These are phyloP conservation scores for Drosophila silvestris DNA, from an alignment of 2,888 invertebrate species.

Conservation along the genomic window DNA sequence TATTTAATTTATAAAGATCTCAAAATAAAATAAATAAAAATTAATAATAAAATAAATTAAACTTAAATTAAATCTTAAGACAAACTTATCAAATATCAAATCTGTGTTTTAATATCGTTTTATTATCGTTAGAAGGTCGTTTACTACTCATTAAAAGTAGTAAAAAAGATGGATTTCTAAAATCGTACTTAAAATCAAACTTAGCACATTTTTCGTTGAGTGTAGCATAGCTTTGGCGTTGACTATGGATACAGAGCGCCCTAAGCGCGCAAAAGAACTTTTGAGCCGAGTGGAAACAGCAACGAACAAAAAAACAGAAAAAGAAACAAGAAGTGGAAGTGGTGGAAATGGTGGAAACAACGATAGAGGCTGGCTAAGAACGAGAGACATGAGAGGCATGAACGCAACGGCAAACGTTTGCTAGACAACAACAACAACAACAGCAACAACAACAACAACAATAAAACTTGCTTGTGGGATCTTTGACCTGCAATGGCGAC, in stretches of 20 bases:
- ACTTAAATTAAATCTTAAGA: neutral
- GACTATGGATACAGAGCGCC: slow-evolving; percentile 60
- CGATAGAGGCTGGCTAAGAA: slow-evolving; percentile 54
- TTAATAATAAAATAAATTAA: too few species aligned
- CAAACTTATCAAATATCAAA: neutral
- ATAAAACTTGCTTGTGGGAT: slow-evolving; percentile 80
- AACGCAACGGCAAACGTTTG: slow-evolving; percentile 56
- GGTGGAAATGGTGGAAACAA: slow-evolving; percentile 66
- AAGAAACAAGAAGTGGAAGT: slow-evolving; percentile 57
- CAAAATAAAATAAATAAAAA: neutral
- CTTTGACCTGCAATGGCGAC: slow-evolving; percentile 84
- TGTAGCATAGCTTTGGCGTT: slow-evolving; percentile 46
- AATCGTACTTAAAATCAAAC: neutral
- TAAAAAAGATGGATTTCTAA: neutral
- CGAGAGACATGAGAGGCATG: slow-evolving; percentile 25
- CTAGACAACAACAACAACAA: slow-evolving; percentile 66
- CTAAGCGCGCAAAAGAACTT: slow-evolving; percentile 67
- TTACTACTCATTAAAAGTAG: neutral
- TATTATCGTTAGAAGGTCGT: neutral
- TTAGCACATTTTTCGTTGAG: neutral
- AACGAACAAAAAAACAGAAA: slow-evolving; percentile 19
- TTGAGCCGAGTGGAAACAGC: slow-evolving; percentile 44
- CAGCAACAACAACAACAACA: slow-evolving; percentile 1
- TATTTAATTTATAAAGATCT: neutral
- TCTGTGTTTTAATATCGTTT: neutral